These are phyloP conservation scores for Stichodactyla mertensii DNA, from an alignment of 64 coral and sea anemone genomes.

Conservation along the genomic window DNA sequence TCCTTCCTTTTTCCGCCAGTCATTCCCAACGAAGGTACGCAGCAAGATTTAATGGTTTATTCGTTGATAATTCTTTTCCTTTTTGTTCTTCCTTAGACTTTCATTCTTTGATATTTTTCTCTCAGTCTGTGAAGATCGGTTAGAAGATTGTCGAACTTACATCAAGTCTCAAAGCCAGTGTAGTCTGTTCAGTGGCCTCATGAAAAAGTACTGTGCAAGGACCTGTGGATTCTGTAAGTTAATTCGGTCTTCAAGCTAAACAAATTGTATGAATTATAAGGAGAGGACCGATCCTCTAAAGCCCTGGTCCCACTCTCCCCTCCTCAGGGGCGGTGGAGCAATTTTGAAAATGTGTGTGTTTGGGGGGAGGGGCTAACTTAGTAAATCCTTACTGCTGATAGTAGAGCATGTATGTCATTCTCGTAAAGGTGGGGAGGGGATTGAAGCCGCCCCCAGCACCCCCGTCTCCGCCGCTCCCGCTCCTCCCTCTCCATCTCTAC, in stretches of 20 bases:
- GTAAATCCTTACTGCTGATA: too few relatives aligned
- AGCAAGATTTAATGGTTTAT: background rate
- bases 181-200: slow-evolving; percentile 12
- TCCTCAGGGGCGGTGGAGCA: too few relatives aligned
- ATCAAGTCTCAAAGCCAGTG: slow-evolving; percentile 8
- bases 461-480: too few relatives aligned
- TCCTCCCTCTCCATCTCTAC: too few relatives aligned
- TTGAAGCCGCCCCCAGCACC: too few relatives aligned
- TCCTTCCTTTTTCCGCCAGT: background rate
- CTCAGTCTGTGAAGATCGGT: slow-evolving; percentile 21
- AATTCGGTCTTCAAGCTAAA: background rate
- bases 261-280: too few relatives aligned
- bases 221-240: slow-evolving; percentile 46
- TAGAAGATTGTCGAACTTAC: slow-evolving; percentile 27
- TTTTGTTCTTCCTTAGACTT: background rate
- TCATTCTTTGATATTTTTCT: background rate
- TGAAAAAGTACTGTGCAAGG: slow-evolving; percentile 31
- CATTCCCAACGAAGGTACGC: background rate
- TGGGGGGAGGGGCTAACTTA: too few relatives aligned
- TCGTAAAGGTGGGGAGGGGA: too few relatives aligned
- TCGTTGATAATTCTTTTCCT: background rate
- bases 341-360: too few relatives aligned
- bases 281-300: too few relatives aligned
- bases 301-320: too few relatives aligned
- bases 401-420: too few relatives aligned